phyloP scores from a whole-genome alignment of 2,888 invertebrate genomes.

The Cistogaster globosa region DNA sequence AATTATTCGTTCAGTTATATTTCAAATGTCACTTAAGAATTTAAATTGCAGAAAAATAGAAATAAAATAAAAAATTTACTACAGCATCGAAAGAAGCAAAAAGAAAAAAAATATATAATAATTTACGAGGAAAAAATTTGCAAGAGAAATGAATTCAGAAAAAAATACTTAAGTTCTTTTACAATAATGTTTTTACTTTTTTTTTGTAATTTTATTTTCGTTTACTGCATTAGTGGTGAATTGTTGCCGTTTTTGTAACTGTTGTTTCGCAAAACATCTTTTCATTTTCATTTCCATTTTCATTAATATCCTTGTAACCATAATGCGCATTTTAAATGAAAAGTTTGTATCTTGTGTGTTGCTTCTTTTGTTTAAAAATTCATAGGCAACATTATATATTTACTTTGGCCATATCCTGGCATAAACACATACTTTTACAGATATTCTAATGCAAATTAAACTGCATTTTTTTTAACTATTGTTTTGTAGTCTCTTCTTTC shows the following conservation, averaged over 20 bases:
- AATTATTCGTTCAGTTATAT: constrained; percentile 57
- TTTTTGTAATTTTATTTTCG: constrained; percentile 4
- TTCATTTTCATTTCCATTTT: constrained; percentile 23
- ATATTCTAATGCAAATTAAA: constrained; percentile 2
- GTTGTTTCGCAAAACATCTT: constrained; percentile 26
- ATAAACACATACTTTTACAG: background rate
- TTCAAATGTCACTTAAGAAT: constrained; percentile 66
- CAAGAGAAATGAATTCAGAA: constrained; percentile 17
- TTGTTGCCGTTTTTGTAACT: constrained; percentile 8
- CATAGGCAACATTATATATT: background rate
- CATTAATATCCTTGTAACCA: constrained; percentile 50
- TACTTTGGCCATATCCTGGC: background rate
- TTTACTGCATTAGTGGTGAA: constrained; percentile 35
- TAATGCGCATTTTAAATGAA: constrained; percentile 31
- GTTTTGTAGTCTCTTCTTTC: constrained; percentile 6
- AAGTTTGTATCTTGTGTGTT: background rate
- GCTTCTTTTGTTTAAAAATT: background rate
- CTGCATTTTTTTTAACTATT: constrained; percentile 3
- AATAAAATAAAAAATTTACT: constrained; percentile 20
- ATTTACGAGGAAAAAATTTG: background rate
- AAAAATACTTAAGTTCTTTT: constrained; percentile 48
- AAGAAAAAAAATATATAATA: constrained; percentile 3
- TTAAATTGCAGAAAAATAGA: constrained; percentile 59
- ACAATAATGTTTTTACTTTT: background rate
- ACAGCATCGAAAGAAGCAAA: background rate